phyloP scores from a whole-genome alignment of 1,140 invertebrate genomes.

The Diabrotica virgifera region DNA sequence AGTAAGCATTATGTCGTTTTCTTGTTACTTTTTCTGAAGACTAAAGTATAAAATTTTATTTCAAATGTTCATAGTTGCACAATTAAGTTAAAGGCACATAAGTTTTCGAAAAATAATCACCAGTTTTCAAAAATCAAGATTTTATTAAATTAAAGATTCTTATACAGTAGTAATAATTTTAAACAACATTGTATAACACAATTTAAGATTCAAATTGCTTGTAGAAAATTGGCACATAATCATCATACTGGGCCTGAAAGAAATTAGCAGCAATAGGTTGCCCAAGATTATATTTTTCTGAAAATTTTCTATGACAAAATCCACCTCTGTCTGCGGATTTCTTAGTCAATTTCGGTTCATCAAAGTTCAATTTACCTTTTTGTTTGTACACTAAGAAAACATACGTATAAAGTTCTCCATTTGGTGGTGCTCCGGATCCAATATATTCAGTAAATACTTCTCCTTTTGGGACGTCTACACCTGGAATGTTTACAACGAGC shows the following conservation, averaged over 20 bases:
- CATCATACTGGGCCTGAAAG: slow-evolving; percentile 86
- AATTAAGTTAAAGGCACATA: too few relatives aligned
- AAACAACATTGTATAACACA: too few relatives aligned
- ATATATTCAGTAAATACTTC: slow-evolving; percentile 71
- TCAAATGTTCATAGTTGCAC: too few relatives aligned
- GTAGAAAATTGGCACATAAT: slow-evolving; percentile 80
- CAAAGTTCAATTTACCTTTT: slow-evolving; percentile 63
- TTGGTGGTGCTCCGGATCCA: slow-evolving; percentile 80
- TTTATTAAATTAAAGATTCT: too few relatives aligned
- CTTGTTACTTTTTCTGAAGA: too few relatives aligned
- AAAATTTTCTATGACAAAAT: slow-evolving; percentile 83
- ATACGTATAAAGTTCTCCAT: slow-evolving; percentile 86
- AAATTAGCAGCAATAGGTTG: slow-evolving; percentile 85
- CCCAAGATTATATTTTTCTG: slow-evolving; percentile 78
- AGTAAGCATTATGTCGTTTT: too few relatives aligned
- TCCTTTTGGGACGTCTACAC: slow-evolving; percentile 66
- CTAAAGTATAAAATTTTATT: too few relatives aligned
- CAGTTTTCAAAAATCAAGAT: too few relatives aligned
- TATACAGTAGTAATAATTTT: too few relatives aligned
- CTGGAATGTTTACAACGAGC: slow-evolving; percentile 89
- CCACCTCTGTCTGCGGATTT: slow-evolving; percentile 60
- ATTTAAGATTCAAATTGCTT: too few relatives aligned
- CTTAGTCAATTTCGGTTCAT: slow-evolving; percentile 60
- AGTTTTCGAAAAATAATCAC: too few relatives aligned
- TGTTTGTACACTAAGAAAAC: slow-evolving; percentile 87